Percentiles rank a stretch among this genome's conserved stretches.
Evolutionary conservation across 2,888 invertebrate genomes (phyloP).

Genomic region (Leptinotarsa peninsularis): DNA sequence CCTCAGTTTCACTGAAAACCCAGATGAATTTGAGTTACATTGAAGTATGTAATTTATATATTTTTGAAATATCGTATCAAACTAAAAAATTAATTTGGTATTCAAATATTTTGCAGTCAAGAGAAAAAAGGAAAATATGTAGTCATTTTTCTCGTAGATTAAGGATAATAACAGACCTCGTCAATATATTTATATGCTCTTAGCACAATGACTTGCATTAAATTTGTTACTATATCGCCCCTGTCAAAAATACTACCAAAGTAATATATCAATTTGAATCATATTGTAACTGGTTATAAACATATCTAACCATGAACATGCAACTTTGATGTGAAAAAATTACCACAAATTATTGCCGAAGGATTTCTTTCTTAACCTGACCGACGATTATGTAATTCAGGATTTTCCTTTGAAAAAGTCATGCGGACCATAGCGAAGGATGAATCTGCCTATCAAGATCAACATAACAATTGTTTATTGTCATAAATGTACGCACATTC

Average conservation of each 20-base stretch:
- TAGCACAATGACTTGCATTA: no score
- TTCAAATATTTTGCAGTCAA: no score
- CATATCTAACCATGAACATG: not conserved
- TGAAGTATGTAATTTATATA: no score
- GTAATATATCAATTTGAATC: not conserved
- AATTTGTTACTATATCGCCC: not conserved
- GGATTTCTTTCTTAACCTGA: not conserved
- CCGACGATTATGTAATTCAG: constrained; percentile 8
- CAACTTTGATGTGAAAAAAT: not conserved
- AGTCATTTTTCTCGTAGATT: no score
- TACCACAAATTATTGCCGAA: not conserved
- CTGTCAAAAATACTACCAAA: not conserved
- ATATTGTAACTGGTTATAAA: not conserved
- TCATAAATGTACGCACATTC: constrained; percentile 15
- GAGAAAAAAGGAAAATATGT: no score
- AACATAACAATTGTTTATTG: constrained; percentile 18
- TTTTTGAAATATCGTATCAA: no score
- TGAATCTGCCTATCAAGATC: constrained; percentile 13
- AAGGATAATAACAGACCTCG: no score
- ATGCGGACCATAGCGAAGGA: constrained; percentile 1
- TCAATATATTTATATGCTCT: no score
- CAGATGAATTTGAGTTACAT: no score
- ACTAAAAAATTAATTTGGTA: no score
- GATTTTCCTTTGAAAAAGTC: constrained; percentile 6
- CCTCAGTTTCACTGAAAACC: no score